Evolutionary conservation across 2,113 vertebrate genomes (phyloP), one percentile per base, ranked within the genome.

Genomic region (Poeciliopsis turrubarensis): DNA sequence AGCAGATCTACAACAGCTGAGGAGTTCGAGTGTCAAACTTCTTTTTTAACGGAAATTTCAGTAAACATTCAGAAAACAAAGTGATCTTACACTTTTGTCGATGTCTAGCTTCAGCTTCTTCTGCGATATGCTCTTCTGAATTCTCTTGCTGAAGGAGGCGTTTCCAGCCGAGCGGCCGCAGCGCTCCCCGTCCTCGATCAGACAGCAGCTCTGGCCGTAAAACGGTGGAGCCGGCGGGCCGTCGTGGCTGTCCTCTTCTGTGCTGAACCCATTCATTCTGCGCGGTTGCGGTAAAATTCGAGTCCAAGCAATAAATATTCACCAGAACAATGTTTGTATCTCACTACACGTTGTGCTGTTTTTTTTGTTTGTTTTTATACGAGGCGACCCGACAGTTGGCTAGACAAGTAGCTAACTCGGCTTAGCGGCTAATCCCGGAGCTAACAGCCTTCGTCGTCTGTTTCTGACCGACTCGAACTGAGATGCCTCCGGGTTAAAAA

Each of bases 231-330:
- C 95, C 0, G 95, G 94, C 37, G 96, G 96, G 60, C 96, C 97
- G 74, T 98, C 97, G 90, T 97, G 96, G 93, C 97, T 98, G 94
- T 99, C 97, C 78, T 97, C 96, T 84, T 99, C 97, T 0, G 97
- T 98, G 92, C 97, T 98, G 91, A 98, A 99, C 29, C 97, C 97
- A 93, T 99, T 98, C 97, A 98, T 98, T 61, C 13, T 89, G 79
- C 0, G 2, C 44, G 44, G 5, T 47, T 47, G 44, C 17, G 13
- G 12, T 27, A 13, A 61, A 14, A 26, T 22, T 19, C 32, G 10
- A 31, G 30, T 25, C 62, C 62, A 4, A 34, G 32, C 31, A 34
- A 25, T 19, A 34, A 22, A 8, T 34, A 19, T 31, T n/a, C 12
- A 12, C 30, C 8, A 5, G 10, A 34, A 8, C 63, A 70, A 14